Conservation (phyloP, 2,797 vertebrate species). For the Gephyroberyx darwinii region DNA sequence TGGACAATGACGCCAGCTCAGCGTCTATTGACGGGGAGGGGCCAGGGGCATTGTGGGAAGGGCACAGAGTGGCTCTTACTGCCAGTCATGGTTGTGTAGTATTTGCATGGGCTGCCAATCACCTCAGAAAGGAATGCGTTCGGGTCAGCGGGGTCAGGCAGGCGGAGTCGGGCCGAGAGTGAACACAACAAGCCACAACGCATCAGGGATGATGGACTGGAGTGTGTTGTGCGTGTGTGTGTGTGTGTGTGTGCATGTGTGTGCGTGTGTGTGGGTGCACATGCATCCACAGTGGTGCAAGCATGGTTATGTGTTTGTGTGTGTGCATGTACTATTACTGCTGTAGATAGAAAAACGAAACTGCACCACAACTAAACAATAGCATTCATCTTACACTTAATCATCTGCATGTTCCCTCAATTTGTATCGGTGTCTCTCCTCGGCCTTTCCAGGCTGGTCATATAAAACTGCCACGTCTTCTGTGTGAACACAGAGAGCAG, state of each 20-base stretch:
- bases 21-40: slow-evolving; percentile 86
- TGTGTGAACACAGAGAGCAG: slow-evolving; percentile 33
- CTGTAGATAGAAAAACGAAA: slow-evolving; percentile 45
- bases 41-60: slow-evolving; percentile 86
- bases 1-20: slow-evolving; percentile 86
- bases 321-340: slow-evolving; percentile 10
- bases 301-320: slow-evolving; percentile 17
- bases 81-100: slow-evolving; percentile 81
- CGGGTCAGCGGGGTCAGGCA: slow-evolving; percentile 80
- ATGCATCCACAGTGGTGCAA: background rate
- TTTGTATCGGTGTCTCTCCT: slow-evolving; percentile 4
- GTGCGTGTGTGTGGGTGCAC: background rate
- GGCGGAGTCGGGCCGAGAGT: slow-evolving; percentile 75
- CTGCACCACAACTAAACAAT: slow-evolving; percentile 38
- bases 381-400: slow-evolving; percentile 6
- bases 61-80: slow-evolving; percentile 81
- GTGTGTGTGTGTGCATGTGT: slow-evolving; percentile 21
- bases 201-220: slow-evolving; percentile 71
- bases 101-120: slow-evolving; percentile 88
- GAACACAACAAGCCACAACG: slow-evolving; percentile 81
- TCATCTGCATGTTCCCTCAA: slow-evolving; percentile 5
- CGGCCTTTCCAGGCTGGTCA: slow-evolving; percentile 31
- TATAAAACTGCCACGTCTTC: slow-evolving; percentile 29
- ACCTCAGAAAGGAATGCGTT: slow-evolving; percentile 83
- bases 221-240: slow-evolving; percentile 33